Evolutionary conservation across 2,888 invertebrate genomes (phyloP), one percentile per base, ranked within the genome.

Genomic region (Onthophagus sagittarius): DNA sequence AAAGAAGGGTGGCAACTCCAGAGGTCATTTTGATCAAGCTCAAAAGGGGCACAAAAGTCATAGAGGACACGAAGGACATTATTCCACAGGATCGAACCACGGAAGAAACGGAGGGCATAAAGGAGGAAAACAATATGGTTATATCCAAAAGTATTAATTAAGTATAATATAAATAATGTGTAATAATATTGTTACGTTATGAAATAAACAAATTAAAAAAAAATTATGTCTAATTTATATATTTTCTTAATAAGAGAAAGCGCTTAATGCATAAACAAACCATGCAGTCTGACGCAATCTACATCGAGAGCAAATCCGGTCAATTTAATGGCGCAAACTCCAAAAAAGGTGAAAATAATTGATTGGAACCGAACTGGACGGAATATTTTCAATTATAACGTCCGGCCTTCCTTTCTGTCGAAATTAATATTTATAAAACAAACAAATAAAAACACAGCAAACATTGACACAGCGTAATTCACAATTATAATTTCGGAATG

Each of bases 21-120:
- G 91, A 80, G 92, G 92, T 0, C 90, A 91, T 79, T 83, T 89
- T 75, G 90, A 90, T 76, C 88, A 89, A 11, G 90, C 91, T 76
- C 91, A 91, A 82, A 89, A 89, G 77, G 91, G 90, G 0, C 86
- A 90, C 84, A 88, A 90, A 72, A 89, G 88, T 1, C 88, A 89
- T 70, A 85, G 88, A 14, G 92, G 92, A 0, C 89, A 90, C 79
- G 89, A 92, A 67, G 87, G 89, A 32, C 90, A 92, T 78, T 88
- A 90, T 78, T 86, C 87, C 2, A 88, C 90, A 76, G 88, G 90
- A 31, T 85, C 88, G 2, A 85, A 89, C 62, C 88, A 90, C 77
- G 90, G 71, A 63, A 71, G 62, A 15, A 31, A 15, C 5, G 23
- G 71, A 71, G 62, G 62, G 1, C 31, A 62, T 15, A 31, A 62